phyloP scores from a whole-genome alignment of 2,797 vertebrate genomes.

The Urophycis tenuis region DNA sequence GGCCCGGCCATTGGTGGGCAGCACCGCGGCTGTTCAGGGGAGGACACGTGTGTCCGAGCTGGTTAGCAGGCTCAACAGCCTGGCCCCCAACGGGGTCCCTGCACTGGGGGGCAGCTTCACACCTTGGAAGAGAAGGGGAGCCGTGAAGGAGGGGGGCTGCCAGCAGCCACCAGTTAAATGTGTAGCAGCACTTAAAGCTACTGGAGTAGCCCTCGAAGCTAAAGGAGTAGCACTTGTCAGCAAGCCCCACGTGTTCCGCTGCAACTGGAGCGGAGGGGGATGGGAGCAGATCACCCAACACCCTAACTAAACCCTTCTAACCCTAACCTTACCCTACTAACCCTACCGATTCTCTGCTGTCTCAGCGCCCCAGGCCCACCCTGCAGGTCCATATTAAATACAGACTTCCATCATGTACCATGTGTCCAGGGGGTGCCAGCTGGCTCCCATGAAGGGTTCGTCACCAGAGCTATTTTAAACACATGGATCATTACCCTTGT shows the following conservation, averaged over 20 bases:
- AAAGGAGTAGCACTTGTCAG: conserved; percentile 72
- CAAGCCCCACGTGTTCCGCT: conserved; percentile 69
- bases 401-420: not conserved
- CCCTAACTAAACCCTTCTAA: no score
- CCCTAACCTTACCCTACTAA: no score
- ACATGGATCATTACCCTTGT: conserved; percentile 49
- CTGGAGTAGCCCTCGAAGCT: conserved; percentile 9
- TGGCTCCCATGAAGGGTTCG: conserved; percentile 3
- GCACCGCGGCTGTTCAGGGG: not conserved
- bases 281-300: conserved; percentile 38
- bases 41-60: not conserved
- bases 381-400: not conserved
- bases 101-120: no score
- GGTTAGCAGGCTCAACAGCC: no score
- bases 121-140: no score
- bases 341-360: conserved; percentile 20
- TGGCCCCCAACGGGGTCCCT: no score
- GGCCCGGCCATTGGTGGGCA: not conserved
- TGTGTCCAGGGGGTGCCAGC: not conserved
- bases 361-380: no score
- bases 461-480: not conserved
- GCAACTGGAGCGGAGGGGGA: conserved; percentile 65
- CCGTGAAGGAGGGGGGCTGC: no score
- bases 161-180: not conserved
- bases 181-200: not conserved